phyloP scores from a whole-genome alignment of 2,888 invertebrate genomes.

The Neoscelio sp. region DNA sequence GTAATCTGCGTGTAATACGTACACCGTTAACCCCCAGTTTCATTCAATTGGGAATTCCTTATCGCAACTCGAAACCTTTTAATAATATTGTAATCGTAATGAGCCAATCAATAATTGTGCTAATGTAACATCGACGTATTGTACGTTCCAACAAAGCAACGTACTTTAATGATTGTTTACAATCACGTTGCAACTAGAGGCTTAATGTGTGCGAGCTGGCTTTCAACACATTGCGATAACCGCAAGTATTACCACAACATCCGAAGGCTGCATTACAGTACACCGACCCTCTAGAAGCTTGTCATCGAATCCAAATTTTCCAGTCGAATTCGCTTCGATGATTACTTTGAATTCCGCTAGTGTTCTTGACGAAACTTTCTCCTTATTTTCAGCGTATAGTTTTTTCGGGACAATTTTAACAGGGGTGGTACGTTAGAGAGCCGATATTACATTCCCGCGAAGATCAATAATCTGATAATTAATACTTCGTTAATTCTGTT shows the following conservation, averaged over 20 bases:
- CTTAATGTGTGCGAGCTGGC: neutral
- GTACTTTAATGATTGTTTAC: conserved; percentile 41
- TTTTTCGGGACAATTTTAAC: too few species aligned
- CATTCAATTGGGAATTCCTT: conserved; percentile 45
- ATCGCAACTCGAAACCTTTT: conserved; percentile 21
- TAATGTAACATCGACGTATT: conserved; percentile 14
- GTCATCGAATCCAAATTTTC: conserved; percentile 33
- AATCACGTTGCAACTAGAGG: conserved; percentile 11
- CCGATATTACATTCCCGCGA: too few species aligned
- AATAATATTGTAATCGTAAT: conserved; percentile 35
- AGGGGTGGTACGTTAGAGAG: too few species aligned
- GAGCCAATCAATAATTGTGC: conserved; percentile 29
- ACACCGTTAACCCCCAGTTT: neutral
- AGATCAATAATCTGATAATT: neutral
- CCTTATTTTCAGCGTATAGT: too few species aligned
- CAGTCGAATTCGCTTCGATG: conserved; percentile 11
- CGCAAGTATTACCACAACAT: conserved; percentile 23
- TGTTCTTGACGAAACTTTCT: neutral
- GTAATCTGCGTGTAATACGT: neutral
- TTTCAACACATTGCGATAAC: conserved; percentile 23
- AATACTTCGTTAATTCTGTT: conserved; percentile 11
- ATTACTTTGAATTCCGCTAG: neutral
- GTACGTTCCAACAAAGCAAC: conserved; percentile 21
- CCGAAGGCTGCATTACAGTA: neutral
- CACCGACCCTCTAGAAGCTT: neutral